These are phyloP conservation scores for Sphecodes monilicornis DNA, from an alignment of 2,888 invertebrate genomes.

Conservation along the genomic window DNA sequence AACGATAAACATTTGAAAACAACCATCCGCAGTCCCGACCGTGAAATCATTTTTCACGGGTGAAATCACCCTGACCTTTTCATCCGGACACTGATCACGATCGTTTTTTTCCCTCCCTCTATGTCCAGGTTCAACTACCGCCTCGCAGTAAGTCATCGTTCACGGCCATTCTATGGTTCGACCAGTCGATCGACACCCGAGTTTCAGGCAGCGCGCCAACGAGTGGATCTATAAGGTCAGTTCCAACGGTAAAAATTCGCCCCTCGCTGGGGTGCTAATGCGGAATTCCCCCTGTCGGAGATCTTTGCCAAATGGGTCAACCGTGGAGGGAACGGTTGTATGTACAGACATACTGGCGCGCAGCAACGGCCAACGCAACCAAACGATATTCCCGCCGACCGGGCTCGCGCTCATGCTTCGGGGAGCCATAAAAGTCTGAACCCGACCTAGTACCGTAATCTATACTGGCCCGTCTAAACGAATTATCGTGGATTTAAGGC, in stretches of 20 bases:
- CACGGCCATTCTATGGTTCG: slow-evolving; percentile 82
- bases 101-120: slow-evolving; percentile 29
- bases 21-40: background rate
- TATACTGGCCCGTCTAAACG: slow-evolving; percentile 61
- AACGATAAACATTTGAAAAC: background rate
- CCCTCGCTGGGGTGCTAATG: slow-evolving; percentile 58
- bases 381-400: slow-evolving; percentile 27
- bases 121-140: slow-evolving; percentile 54
- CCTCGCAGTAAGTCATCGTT: slow-evolving; percentile 60
- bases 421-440: slow-evolving; percentile 66
- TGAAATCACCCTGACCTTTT: slow-evolving; percentile 21
- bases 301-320: slow-evolving; percentile 75
- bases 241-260: slow-evolving; percentile 70
- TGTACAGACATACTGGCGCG: background rate
- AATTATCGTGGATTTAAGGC: slow-evolving; percentile 66
- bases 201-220: slow-evolving; percentile 78
- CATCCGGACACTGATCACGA: slow-evolving; percentile 1
- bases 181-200: slow-evolving; percentile 77
- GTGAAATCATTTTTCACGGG: slow-evolving; percentile 15
- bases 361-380: slow-evolving; percentile 23
- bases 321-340: slow-evolving; percentile 36
- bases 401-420: background rate
- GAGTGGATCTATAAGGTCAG: slow-evolving; percentile 82
- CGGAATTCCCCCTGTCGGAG: slow-evolving; percentile 63
- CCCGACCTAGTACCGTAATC: slow-evolving; percentile 40